phyloP scores from a whole-genome alignment of 2,888 invertebrate species.

The Malachius bipustulatus region DNA sequence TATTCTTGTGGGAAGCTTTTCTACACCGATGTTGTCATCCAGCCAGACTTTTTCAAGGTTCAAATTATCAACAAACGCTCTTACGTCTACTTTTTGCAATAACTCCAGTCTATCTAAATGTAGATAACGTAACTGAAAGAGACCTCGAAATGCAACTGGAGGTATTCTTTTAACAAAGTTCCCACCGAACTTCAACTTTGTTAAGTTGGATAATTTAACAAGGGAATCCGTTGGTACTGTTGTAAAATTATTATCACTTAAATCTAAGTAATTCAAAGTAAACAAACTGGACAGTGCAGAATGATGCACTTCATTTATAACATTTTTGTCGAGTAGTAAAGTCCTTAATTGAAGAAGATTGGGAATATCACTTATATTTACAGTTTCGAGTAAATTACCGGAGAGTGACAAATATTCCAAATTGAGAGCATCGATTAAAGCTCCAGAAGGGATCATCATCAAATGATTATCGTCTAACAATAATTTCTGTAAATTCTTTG shows the following conservation, averaged over 20 bases:
- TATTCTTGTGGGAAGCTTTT: conserved; percentile 64
- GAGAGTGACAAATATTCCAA: conserved; percentile 65
- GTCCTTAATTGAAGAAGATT: conserved; percentile 56
- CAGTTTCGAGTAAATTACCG: conserved; percentile 63
- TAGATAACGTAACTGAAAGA: conserved; percentile 67
- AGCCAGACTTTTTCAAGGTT: conserved; percentile 66
- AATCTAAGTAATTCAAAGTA: conserved; percentile 58
- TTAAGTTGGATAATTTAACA: conserved; percentile 63
- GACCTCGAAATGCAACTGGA: conserved; percentile 69
- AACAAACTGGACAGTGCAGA: conserved; percentile 64
- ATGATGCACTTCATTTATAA: conserved; percentile 58
- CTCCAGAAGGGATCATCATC: conserved; percentile 60
- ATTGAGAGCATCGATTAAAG: conserved; percentile 51
- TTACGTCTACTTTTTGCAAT: conserved; percentile 57
- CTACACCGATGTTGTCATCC: conserved; percentile 64
- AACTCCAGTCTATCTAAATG: conserved; percentile 57
- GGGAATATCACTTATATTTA: conserved; percentile 62
- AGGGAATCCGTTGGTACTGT: conserved; percentile 64
- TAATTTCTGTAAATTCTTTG: conserved; percentile 58
- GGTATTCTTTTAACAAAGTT: conserved; percentile 64
- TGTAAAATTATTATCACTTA: conserved; percentile 74
- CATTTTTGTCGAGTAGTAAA: conserved; percentile 63
- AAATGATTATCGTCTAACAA: conserved; percentile 69
- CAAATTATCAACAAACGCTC: conserved; percentile 77
- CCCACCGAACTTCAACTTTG: conserved; percentile 63